Percentiles rank a stretch among this genome's conserved stretches.
These are phyloP conservation scores for Pocillopora verrucosa DNA, from an alignment of 64 coral and sea anemone genomes.

Conservation along the genomic window DNA sequence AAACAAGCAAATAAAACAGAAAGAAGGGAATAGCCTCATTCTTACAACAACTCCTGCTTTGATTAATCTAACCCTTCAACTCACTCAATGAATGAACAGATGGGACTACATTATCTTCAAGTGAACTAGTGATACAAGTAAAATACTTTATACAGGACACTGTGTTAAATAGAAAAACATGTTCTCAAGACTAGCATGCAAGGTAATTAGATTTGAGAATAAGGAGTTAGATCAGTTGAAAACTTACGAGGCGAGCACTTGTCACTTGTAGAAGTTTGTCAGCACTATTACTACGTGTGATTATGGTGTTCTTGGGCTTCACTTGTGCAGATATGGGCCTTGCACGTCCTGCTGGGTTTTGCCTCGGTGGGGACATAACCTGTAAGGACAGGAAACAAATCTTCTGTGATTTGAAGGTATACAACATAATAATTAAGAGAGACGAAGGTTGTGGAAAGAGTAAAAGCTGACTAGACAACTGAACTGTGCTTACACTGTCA, in stretches of 20 bases:
- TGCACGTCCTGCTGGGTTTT: conserved; percentile 47
- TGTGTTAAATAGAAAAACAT: no score
- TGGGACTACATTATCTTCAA: no score
- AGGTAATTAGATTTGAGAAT: neutral
- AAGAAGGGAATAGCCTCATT: no score
- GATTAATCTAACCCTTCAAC: no score
- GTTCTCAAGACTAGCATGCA: no score
- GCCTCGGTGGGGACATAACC: conserved; percentile 64
- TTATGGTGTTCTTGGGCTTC: conserved; percentile 87
- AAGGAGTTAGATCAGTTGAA: neutral
- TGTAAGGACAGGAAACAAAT: neutral
- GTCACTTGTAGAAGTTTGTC: conserved; percentile 78
- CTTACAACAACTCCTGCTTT: no score
- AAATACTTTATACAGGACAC: no score
- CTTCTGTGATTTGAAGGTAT: neutral
- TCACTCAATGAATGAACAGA: no score
- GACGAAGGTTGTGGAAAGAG: no score
- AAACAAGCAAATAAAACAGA: no score
- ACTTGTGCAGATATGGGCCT: conserved; percentile 95
- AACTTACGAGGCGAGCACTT: conserved; percentile 93
- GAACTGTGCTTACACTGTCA: conserved; percentile 66
- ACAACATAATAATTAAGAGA: no score
- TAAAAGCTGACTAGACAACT: neutral
- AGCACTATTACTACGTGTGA: conserved; percentile 78
- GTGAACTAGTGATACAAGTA: no score